Percentiles rank a stretch among this genome's conserved stretches.
Conservation (phyloP, 2,113 vertebrate genomes). For the Hylia prasina region DNA sequence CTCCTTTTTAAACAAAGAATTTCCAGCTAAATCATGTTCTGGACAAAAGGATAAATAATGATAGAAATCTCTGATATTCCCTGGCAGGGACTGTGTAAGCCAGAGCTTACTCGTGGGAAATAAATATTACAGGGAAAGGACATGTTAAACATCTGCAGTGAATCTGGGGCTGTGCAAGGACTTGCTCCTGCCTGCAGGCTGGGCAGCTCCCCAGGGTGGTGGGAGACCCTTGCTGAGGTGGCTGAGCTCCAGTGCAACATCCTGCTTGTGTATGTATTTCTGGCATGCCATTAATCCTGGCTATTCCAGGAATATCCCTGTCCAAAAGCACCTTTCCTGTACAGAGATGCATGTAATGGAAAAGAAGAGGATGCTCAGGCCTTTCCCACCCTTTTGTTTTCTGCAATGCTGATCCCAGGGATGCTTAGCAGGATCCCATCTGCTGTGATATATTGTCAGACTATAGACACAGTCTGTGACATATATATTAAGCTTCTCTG, state of each 20-base stretch:
- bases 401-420: neutral
- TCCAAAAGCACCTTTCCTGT: neutral
- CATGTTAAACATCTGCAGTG: neutral
- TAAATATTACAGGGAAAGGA: neutral
- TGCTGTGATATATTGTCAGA: constrained; percentile 7
- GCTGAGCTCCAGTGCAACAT: neutral
- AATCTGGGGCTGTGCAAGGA: neutral
- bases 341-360: accelerated
- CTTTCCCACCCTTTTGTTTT: neutral
- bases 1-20: neutral
- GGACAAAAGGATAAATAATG: neutral
- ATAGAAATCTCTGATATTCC: neutral
- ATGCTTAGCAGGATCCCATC: constrained; percentile 32
- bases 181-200: neutral
- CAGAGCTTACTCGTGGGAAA: neutral
- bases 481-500: neutral
- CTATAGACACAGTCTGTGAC: constrained; percentile 10
- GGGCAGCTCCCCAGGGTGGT: neutral
- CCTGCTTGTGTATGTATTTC: neutral
- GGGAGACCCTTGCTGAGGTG: neutral
- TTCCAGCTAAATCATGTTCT: neutral
- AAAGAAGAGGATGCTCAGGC: neutral
- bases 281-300: neutral
- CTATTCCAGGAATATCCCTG: neutral
- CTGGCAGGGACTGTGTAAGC: neutral